phyloP scores from a whole-genome alignment of 2,113 vertebrate genomes.

The Labeo rohita region DNA sequence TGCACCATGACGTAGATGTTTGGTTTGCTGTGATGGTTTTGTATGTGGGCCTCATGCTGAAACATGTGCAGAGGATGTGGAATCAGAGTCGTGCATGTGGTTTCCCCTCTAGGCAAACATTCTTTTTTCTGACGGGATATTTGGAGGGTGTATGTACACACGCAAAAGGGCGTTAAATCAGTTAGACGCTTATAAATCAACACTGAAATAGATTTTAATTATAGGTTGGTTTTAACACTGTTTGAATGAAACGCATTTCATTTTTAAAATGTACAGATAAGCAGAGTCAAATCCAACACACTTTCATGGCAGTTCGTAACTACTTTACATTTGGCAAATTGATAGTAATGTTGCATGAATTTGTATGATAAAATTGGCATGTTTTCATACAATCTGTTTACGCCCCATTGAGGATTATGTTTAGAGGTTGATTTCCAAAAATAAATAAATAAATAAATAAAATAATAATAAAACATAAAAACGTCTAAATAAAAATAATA shows the following conservation, averaged over 20 bases:
- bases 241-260: background rate
- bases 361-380: background rate
- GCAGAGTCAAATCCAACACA: background rate
- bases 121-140: background rate
- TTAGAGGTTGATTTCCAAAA: background rate
- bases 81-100: background rate
- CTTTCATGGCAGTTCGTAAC: background rate
- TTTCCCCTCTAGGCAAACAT: conserved; percentile 28
- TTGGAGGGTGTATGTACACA: background rate
- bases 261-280: background rate
- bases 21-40: conserved; percentile 13
- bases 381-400: background rate
- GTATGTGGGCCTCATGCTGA: background rate
- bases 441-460: no score
- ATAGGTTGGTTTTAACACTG: background rate
- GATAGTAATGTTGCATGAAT: background rate
- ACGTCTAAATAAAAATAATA: no score
- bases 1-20: background rate
- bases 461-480: no score
- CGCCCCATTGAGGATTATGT: background rate
- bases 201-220: background rate
- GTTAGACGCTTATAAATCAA: background rate
- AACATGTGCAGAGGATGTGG: conserved; percentile 7
- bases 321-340: background rate
- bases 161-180: background rate